Evolutionary conservation across 1,140 invertebrate genomes (phyloP), one percentile per base, ranked within the genome.

Genomic region (Telenomus remus): DNA sequence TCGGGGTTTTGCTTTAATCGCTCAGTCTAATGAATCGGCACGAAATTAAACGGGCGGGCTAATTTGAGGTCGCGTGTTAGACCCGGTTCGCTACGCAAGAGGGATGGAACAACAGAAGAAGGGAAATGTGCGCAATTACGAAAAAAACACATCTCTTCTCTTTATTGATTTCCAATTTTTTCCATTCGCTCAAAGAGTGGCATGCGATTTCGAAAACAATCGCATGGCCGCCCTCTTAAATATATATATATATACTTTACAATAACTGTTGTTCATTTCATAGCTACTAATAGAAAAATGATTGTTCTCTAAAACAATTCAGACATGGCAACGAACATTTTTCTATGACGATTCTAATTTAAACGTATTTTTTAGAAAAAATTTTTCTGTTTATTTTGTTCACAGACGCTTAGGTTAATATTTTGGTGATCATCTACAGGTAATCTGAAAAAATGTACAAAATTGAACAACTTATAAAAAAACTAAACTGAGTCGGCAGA

Each of bases 101-200:
- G 12, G 6, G n/a, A 44, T 44, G n/a, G 43, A 51, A 51, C 27
- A 33, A 35, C 33, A n/a, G 11, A 35, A 43, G 15, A 39, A 47
- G 60, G 49, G 57, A 63, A 55, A 55, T 35, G 9, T 42, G 34
- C 34, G 49, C 35, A 75, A 69, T 70, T 78, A 78, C 69, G 76
- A 78, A 78, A 76, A 39, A 78, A 78, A 78, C 70, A 78, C 76
- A 61, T 73, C 69, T 73, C 59, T 78, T 78, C 76, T 78, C 76
- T 78, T 78, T 78, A 78, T 78, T 78, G 70, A 74, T 78, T 78
- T 78, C 65, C 69, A 78, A 78, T 78, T 70, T 78, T 78, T 70
- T 66, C 75, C 76, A 74, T 78, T 78, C 66, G 42, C 65, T 73
- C 55, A 42, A 54, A 49, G 66, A 71, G 48, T 60, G 50, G 27